Conservation (phyloP, 2,888 invertebrate genomes). For the Eristalis intricaria region DNA sequence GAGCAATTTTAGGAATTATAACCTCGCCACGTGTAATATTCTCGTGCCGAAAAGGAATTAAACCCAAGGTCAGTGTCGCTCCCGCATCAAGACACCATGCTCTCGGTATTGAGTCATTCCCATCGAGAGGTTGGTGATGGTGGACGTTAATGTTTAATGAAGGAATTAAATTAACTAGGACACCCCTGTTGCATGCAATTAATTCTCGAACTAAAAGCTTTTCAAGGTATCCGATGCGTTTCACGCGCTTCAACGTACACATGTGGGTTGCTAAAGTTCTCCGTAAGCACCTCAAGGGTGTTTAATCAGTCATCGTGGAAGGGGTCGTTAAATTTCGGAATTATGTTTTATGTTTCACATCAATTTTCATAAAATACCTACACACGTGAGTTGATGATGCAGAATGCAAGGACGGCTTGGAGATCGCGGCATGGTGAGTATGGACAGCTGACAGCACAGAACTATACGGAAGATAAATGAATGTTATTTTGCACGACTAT, state of each 20-base stretch:
- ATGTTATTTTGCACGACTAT: too few species aligned
- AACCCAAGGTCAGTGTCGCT: neutral
- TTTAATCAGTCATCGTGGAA: neutral
- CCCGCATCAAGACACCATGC: neutral
- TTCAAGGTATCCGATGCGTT: neutral
- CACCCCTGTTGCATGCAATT: slow-evolving; percentile 22
- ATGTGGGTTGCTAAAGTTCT: neutral
- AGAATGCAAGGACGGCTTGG: too few species aligned
- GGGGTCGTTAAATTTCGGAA: too few species aligned
- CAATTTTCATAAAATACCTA: too few species aligned
- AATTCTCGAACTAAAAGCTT: slow-evolving; percentile 10
- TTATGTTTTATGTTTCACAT: too few species aligned
- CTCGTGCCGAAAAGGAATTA: neutral
- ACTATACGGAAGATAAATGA: too few species aligned
- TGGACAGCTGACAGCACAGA: too few species aligned
- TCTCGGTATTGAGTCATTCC: neutral
- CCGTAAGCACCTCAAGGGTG: neutral
- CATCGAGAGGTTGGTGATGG: neutral
- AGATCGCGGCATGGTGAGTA: too few species aligned
- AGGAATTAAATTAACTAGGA: slow-evolving; percentile 11
- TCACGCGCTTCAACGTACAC: neutral
- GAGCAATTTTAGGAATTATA: neutral
- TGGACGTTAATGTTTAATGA: slow-evolving; percentile 4
- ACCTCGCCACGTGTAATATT: neutral
- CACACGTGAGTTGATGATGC: too few species aligned